Evolutionary conservation across 2,797 vertebrate species (phyloP).

Genomic region (Gymnothorax reevesii): DNA sequence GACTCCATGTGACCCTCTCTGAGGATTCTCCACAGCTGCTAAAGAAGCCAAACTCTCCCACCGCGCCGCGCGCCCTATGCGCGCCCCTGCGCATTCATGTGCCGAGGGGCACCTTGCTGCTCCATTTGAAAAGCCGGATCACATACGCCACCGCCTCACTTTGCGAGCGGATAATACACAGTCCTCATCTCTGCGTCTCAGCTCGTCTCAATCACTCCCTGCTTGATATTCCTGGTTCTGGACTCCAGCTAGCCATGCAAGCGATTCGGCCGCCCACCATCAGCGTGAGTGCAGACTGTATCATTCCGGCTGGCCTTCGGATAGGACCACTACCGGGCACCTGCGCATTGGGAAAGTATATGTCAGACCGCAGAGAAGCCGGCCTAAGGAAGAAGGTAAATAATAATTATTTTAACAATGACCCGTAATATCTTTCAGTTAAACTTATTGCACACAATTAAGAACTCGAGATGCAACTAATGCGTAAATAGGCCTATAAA

Average conservation of each 20-base stretch:
- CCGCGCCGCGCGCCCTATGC: slow-evolving; percentile 57
- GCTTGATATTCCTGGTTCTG: slow-evolving; percentile 77
- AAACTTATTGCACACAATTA: background rate
- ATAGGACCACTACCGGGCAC: slow-evolving; percentile 85
- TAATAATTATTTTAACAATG: slow-evolving; percentile 14
- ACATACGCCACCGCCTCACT: slow-evolving; percentile 84
- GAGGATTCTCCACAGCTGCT: slow-evolving; percentile 92
- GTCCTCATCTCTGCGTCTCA: slow-evolving; percentile 73
- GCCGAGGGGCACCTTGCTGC: slow-evolving; percentile 77
- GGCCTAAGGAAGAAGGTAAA: slow-evolving; percentile 93
- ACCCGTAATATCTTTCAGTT: background rate
- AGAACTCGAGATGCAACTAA: background rate
- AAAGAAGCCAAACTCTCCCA: slow-evolving; percentile 91
- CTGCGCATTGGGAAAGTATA: slow-evolving; percentile 96
- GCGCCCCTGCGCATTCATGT: slow-evolving; percentile 75
- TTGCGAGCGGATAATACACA: slow-evolving; percentile 87
- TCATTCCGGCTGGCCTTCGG: slow-evolving; percentile 88
- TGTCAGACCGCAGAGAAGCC: slow-evolving; percentile 91
- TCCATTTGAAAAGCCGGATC: slow-evolving; percentile 88
- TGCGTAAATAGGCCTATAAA: background rate
- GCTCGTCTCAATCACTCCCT: slow-evolving; percentile 68
- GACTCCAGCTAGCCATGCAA: slow-evolving; percentile 83
- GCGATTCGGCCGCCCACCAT: slow-evolving; percentile 78
- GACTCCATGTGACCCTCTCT: slow-evolving; percentile 97
- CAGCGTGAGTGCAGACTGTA: slow-evolving; percentile 89